Conservation (phyloP, 2,113 vertebrate species). For the Girardinichthys multiradiatus region DNA sequence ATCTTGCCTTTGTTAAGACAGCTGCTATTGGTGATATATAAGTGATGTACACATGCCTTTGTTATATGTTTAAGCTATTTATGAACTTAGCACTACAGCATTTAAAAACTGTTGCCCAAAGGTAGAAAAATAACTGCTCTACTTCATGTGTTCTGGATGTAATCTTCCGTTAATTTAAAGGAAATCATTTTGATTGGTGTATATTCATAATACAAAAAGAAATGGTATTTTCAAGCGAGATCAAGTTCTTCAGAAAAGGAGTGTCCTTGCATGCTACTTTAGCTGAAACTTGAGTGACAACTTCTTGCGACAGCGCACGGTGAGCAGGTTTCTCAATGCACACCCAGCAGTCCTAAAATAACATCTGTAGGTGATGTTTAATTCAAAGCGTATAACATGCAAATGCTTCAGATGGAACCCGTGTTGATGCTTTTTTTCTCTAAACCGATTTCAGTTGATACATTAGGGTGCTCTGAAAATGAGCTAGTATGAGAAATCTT, state of each 20-base stretch:
- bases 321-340: constrained; percentile 76
- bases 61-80: not conserved
- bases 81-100: not conserved
- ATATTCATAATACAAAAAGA: not conserved
- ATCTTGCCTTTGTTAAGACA: constrained; percentile 5
- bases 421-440: not conserved
- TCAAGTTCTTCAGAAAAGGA: constrained; percentile 65
- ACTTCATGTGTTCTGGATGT: not conserved
- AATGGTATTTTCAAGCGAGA: constrained; percentile 24
- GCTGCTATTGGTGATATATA: not conserved
- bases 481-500: not conserved
- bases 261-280: constrained; percentile 63
- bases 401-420: not conserved
- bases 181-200: not conserved
- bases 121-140: not conserved
- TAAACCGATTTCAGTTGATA: not conserved
- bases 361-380: constrained; percentile 66
- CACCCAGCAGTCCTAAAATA: constrained; percentile 49
- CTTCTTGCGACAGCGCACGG: constrained; percentile 82
- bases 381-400: constrained; percentile 29
- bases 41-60: not conserved
- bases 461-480: not conserved
- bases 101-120: not conserved
- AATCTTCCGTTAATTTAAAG: not conserved
- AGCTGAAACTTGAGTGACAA: constrained; percentile 80